Conservation (phyloP, 2,797 vertebrate genomes). For the Poeciliopsis infans region DNA sequence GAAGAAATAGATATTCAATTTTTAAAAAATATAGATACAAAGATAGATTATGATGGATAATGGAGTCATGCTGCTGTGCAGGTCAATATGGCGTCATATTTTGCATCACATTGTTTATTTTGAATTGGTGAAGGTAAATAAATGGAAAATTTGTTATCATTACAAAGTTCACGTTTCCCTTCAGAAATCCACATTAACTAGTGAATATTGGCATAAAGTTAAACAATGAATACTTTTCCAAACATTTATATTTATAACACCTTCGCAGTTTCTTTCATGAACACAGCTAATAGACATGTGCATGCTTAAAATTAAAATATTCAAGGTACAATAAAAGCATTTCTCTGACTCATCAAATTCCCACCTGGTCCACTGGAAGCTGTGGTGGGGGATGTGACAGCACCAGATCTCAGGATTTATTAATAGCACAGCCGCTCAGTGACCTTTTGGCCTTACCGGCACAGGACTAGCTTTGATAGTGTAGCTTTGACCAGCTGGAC, state of each 20-base stretch:
- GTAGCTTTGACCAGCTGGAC: background rate
- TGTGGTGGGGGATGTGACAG: slow-evolving; percentile 36
- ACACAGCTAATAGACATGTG: background rate
- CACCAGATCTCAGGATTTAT: slow-evolving; percentile 70
- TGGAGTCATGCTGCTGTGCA: background rate
- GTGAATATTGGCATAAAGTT: background rate
- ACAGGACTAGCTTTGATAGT: slow-evolving; percentile 34
- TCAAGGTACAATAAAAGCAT: slow-evolving; percentile 24
- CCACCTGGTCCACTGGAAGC: slow-evolving; percentile 36
- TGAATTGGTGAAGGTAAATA: background rate
- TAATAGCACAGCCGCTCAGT: slow-evolving; percentile 63
- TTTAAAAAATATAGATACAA: background rate
- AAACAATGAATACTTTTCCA: background rate
- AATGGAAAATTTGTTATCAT: background rate
- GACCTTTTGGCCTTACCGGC: slow-evolving; percentile 66
- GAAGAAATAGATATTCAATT: background rate
- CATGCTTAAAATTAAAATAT: background rate
- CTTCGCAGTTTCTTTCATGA: background rate
- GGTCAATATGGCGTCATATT: background rate
- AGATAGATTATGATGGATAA: background rate
- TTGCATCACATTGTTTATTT: background rate
- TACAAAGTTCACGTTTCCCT: background rate
- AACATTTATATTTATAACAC: background rate
- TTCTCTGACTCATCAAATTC: slow-evolving; percentile 76
- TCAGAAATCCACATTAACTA: background rate